Conservation (phyloP, 2,888 invertebrate genomes). For the Fissipunctia ypsillon region DNA sequence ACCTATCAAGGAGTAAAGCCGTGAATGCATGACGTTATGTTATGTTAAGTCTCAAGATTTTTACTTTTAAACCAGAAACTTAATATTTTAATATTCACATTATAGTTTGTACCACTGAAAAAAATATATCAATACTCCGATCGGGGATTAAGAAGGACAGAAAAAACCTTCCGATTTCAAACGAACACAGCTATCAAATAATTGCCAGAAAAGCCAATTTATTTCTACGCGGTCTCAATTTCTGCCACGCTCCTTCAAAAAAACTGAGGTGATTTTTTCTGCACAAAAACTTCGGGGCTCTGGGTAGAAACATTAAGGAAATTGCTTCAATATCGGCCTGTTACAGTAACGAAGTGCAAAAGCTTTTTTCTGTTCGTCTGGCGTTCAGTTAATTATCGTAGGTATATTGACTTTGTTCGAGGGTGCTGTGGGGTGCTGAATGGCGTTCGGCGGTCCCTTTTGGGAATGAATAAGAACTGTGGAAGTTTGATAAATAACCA, state of each 20-base stretch:
- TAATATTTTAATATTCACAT: neutral
- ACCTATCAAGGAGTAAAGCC: neutral
- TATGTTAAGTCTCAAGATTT: neutral
- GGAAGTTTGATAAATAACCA: neutral
- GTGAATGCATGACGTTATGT: neutral
- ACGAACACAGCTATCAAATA: conserved; percentile 28
- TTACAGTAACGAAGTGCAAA: conserved; percentile 26
- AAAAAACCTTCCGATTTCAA: conserved; percentile 5
- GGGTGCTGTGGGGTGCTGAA: neutral
- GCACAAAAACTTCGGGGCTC: conserved; percentile 10
- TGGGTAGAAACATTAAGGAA: conserved; percentile 37
- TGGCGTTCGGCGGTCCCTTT: neutral
- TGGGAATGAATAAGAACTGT: neutral
- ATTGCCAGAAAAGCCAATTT: conserved; percentile 36
- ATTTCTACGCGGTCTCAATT: conserved; percentile 21
- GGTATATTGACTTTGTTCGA: conserved; percentile 43
- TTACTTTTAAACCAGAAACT: neutral
- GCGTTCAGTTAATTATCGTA: conserved; percentile 55
- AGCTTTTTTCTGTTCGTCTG: conserved; percentile 51
- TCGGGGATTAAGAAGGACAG: neutral
- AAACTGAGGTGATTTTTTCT: conserved; percentile 2
- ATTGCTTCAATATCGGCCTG: conserved; percentile 60
- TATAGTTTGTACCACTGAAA: neutral
- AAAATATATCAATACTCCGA: neutral
- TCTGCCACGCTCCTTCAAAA: neutral